Base-by-base conservation (phyloP, 2,888 invertebrate genomes). In the Drosophila cracens region DNA sequence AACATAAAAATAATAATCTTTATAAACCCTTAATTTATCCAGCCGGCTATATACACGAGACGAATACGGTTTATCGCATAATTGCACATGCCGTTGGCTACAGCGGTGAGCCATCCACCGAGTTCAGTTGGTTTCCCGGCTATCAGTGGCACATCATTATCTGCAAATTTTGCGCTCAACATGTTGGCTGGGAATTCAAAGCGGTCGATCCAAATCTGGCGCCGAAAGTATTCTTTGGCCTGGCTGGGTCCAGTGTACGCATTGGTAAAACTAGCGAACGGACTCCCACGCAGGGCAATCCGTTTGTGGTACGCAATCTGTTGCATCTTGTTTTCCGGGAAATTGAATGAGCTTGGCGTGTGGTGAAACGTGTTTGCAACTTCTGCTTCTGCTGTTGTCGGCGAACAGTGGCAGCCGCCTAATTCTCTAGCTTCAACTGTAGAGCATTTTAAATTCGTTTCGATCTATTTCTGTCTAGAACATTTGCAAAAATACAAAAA, bases 111-210 rank as follows among this genome's bases (percentile, higher is more conserved):
- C 94, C 96, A 1, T 96, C 96, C 2, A 95, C 95, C n/a, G 95
- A 96, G 81, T 96, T 95, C 89, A 96, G 96, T 76, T 97, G 97
- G 97, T 97, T 97, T 92, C 97, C 97, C 8, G 97, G 97, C 33
- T 97, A 97, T 91, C 95, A 96, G 7, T 97, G 97, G 97, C 96
- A 95, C 36, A 96, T 97, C 61, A 95, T 95, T 40, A 94, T 95
- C 69, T 97, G 97, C 90, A 93, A 93, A 60, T 91, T 93, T 29
- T 97, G 97, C 91, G 91, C 93, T 51, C 93, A 93, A 52, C 97
- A 97, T 91, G 94, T 97, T 82, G 97, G 97, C 4, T 97, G 97
- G 97, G 94, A 94, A 83, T 97, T 97, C 90, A 95, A 95, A n/a
- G 95, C 96, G 0, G 94, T 94, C 8, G 92, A 94, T 51, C 93